A percentile compares a stretch with the other conserved stretches of the same genome.
Evolutionary conservation across 2,888 invertebrate species (phyloP).

Genomic region (Drosophila parthenogenetica): DNA sequence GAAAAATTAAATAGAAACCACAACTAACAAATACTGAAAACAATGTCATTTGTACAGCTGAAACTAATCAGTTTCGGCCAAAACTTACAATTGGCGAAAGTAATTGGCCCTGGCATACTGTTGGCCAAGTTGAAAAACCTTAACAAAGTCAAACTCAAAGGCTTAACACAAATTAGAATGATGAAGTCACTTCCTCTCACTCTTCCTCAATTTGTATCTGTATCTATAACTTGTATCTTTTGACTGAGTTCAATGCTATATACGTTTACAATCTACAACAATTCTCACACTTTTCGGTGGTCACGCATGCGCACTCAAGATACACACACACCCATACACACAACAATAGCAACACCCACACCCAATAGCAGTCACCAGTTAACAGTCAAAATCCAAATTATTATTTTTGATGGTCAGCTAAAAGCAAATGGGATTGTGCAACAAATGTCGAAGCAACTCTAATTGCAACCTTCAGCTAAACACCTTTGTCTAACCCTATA

Average conservation of each 20-base stretch:
- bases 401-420: slow-evolving; percentile 11
- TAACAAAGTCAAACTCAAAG: slow-evolving; percentile 22
- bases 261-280: slow-evolving; percentile 12
- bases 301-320: slow-evolving; percentile 47
- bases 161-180: slow-evolving; percentile 45
- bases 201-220: background rate
- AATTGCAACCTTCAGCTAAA: slow-evolving; percentile 39
- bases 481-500: slow-evolving; percentile 2
- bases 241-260: slow-evolving; percentile 38
- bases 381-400: slow-evolving; percentile 23
- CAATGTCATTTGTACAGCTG: slow-evolving; percentile 30
- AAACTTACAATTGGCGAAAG: slow-evolving; percentile 30
- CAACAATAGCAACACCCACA: slow-evolving; percentile 19
- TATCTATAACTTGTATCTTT: slow-evolving; percentile 3
- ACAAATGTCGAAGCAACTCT: slow-evolving; percentile 59
- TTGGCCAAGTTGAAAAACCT: slow-evolving; percentile 31
- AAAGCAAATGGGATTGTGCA: slow-evolving; percentile 44
- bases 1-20: slow-evolving; percentile 47
- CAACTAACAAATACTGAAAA: slow-evolving; percentile 37
- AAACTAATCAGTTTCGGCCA: slow-evolving; percentile 32
- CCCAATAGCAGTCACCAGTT: slow-evolving; percentile 21
- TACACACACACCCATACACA: slow-evolving; percentile 2
- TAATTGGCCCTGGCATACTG: slow-evolving; percentile 41
- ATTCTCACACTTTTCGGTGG: slow-evolving; percentile 45
- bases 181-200: slow-evolving; percentile 7